Evolutionary conservation across 2,797 vertebrate species (phyloP), one percentile per base, ranked within the genome.

Genomic region (Alfaro cultratus): DNA sequence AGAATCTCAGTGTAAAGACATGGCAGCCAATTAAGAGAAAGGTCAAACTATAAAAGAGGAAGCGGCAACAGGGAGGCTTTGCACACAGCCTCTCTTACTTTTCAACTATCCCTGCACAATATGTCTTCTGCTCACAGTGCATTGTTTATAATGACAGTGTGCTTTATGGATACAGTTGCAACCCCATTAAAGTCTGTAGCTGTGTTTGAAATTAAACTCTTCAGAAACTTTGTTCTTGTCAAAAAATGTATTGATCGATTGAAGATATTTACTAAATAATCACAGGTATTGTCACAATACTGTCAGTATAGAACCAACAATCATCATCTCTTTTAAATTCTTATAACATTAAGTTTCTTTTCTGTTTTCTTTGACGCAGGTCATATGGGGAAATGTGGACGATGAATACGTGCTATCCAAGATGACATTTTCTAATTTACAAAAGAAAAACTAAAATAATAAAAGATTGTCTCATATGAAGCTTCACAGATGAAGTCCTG

Each of bases 21-120:
- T 90, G 91, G 92, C 91, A 92, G 91, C 94, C 94, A 95, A 96
- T 95, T 95, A 95, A 94, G 90, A 92, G 89, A 95, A 96, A 95
- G 94, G 94, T 95, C 94, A 95, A 87, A 83, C 82, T 81, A 89
- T 94, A 94, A 95, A 94, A 91, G 89, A 90, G 81, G 87, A 91
- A 87, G 92, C 87, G 70, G 87, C 82, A 83, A 62, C 77, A 85
- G 81, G 80, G 90, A 88, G 88, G 86, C 81, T 88, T 80, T 39
- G 82, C 86, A 87, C 90, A 91, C 83, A 87, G 73, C 84, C 80
- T 84, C 87, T 82, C 85, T 85, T 87, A 80, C 81, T 89, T 88
- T 90, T 89, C 86, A 82, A 86, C 90, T 73, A 77, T 83, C 86
- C 89, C 88, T 83, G 73, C 80, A 68, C 78, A 75, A 77, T 85